phyloP scores from a whole-genome alignment of 2,113 vertebrate genomes.

The Alethe castanea region DNA sequence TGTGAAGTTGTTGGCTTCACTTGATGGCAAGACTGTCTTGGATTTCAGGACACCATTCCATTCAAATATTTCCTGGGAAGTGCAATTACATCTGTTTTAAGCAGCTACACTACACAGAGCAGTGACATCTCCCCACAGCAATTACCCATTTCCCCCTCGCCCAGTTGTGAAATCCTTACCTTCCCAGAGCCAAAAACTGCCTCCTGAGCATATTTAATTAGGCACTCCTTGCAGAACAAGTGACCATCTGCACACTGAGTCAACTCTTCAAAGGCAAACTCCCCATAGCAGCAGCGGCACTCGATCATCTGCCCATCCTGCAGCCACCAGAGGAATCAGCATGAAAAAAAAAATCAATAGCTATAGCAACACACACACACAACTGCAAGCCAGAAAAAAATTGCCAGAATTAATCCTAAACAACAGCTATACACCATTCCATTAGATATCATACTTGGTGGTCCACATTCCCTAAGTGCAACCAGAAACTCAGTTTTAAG shows the following conservation, averaged over 20 bases:
- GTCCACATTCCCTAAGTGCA: neutral
- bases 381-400: neutral
- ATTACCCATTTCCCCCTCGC: neutral
- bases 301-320: constrained; percentile 97
- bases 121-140: neutral
- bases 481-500: neutral
- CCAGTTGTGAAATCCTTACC: constrained; percentile 69
- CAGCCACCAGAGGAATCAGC: neutral
- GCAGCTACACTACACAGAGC: neutral
- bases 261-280: constrained; percentile 95
- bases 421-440: neutral
- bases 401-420: neutral
- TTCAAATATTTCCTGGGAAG: neutral
- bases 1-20: neutral
- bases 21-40: neutral
- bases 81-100: neutral
- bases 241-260: constrained; percentile 96
- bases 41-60: neutral
- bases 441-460: neutral
- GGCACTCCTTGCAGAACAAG: constrained; percentile 97
- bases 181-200: constrained; percentile 93
- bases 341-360: neutral
- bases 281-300: constrained; percentile 94
- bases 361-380: neutral
- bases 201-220: constrained; percentile 96